A percentile compares a stretch with the other conserved stretches of the same genome.
phyloP scores from a whole-genome alignment of 2,113 vertebrate species.

The Prunella fulvescens region DNA sequence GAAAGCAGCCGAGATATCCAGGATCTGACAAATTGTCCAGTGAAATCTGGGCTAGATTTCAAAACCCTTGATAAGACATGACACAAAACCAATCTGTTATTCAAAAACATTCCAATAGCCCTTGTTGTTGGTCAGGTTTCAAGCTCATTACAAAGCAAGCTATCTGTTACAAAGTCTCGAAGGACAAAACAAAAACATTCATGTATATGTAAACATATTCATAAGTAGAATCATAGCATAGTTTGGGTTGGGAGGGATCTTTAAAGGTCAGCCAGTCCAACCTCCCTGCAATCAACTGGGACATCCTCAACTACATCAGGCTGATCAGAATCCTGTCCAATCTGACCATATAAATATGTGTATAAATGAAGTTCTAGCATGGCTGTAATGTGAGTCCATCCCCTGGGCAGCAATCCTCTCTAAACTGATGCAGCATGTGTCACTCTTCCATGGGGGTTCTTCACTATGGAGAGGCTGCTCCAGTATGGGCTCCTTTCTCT shows the following conservation, averaged over 20 bases:
- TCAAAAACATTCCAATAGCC: not conserved
- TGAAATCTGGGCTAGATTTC: conserved; percentile 27
- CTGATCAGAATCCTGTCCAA: not conserved
- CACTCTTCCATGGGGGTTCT: not conserved
- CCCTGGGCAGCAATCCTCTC: not conserved
- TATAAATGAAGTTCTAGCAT: not conserved
- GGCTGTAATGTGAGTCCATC: not conserved
- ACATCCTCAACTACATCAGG: fast-evolving
- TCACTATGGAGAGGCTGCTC: not conserved
- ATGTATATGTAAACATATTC: not conserved
- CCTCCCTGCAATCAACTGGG: no score
- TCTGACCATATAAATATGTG: not conserved
- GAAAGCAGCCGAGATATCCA: not conserved
- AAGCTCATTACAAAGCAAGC: conserved; percentile 7
- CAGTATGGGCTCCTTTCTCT: not conserved
- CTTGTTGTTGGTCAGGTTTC: not conserved
- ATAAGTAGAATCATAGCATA: not conserved
- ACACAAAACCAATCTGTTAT: not conserved
- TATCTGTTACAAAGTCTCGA: not conserved
- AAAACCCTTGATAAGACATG: not conserved
- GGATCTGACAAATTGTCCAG: not conserved
- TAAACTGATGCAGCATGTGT: not conserved
- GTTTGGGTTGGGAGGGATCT: not conserved
- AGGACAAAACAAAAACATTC: not conserved
- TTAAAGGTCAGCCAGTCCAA: not conserved